Evolutionary conservation across 1,140 invertebrate species (phyloP), one percentile per base, ranked within the genome.

Genomic region (Drosophila baimaii): DNA sequence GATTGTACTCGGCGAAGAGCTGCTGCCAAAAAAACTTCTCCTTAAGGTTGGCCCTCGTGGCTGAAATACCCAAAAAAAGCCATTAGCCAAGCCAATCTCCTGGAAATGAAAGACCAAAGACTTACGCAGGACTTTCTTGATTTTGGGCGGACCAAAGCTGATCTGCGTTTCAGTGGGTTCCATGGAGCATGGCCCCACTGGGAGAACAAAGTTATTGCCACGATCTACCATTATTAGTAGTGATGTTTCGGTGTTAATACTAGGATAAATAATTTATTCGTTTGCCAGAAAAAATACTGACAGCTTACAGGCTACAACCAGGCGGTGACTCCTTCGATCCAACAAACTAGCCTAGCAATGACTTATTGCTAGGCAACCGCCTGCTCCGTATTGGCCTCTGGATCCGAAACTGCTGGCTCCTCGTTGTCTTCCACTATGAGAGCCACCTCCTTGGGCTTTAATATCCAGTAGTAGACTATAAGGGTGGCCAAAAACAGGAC

Each of bases 381-480:
- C 23, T 55, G 64, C 9, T 58, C 46, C 29, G 49, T 12, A 19
- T 37, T 59, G 5, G 23, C 13, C 13, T 35, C 33, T 5, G 17
- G 7, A 2, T 49, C 33, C 8, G 19, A 9, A 1, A 23, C 33
- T 10, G 19, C 21, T 12, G 59, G 31, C 1, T 37, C 5, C 15
- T 83, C 79, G 23, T 89, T 80, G 13, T 91, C 84, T 25, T 92
- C 86, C 15, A 91, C 81, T 35, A 91, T 77, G 9, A 94, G 91
- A 19, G 93, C 91, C 6, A 93, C 93, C 68, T 94, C 93, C 72
- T 92, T 92, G 0, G 94, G 94, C 61, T 94, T 93, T 31, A 94
- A 89, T 44, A 94, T 69, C n/a, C 92, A 91, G 68, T 94, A 94
- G 86, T 94, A 94, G 10, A 94, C 92, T 27, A 93, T 70, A 49